Conservation (phyloP, 1,140 invertebrate genomes). For the Ostrea edulis region DNA sequence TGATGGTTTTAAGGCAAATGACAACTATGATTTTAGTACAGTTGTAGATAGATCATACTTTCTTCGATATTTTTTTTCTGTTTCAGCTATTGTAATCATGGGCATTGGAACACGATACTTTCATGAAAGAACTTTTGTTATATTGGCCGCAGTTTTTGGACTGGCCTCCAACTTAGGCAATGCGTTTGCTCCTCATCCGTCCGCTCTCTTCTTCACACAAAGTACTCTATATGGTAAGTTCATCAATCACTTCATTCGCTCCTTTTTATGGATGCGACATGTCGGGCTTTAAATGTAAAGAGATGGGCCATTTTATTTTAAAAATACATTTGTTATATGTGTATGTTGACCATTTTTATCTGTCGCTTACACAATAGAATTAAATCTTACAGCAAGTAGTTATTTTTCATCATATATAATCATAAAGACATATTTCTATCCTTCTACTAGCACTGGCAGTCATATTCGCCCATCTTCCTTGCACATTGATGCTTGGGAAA, state of each 20-base stretch:
- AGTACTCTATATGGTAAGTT: slow-evolving; percentile 91
- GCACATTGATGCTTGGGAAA: slow-evolving; percentile 97
- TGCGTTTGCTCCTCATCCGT: slow-evolving; percentile 87
- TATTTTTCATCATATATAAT: no score
- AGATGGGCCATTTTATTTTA: neutral
- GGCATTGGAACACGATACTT: slow-evolving; percentile 1
- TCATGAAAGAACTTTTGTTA: neutral
- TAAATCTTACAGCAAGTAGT: no score
- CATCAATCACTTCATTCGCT: neutral
- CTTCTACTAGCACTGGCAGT: neutral
- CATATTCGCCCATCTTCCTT: slow-evolving; percentile 81
- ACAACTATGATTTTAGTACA: no score
- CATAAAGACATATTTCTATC: neutral
- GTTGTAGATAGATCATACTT: neutral
- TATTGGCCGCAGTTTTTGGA: neutral
- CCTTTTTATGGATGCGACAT: neutral
- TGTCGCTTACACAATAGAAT: no score
- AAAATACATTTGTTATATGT: no score
- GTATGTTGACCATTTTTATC: no score
- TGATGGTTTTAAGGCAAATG: no score
- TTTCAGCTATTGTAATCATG: slow-evolving; percentile 7
- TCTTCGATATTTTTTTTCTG: no score
- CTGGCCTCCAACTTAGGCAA: slow-evolving; percentile 77
- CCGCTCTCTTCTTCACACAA: slow-evolving; percentile 94
- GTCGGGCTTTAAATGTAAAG: no score